A percentile compares a stretch with the other conserved stretches of the same genome.
Evolutionary conservation across 2,888 invertebrate species (phyloP).

Genomic region (Lepidocyrtinus sp.): DNA sequence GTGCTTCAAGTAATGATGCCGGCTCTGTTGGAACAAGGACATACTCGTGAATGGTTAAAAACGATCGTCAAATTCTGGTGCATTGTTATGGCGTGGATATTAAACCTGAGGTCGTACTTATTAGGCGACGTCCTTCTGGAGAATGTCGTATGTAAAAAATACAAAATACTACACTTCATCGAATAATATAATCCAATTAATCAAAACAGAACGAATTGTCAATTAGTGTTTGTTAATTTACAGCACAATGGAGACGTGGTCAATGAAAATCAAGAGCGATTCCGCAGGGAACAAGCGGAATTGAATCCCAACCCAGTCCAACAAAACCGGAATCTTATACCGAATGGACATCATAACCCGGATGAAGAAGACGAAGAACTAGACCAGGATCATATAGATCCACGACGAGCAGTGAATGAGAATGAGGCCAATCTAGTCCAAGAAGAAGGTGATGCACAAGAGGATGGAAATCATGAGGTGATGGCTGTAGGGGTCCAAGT

Average conservation of each 20-base stretch:
- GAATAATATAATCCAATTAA: too few species aligned
- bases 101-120: conserved; percentile 92
- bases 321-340: too few species aligned
- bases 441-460: conserved; percentile 25
- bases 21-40: conserved; percentile 95
- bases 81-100: conserved; percentile 83
- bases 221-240: background rate
- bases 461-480: conserved; percentile 33
- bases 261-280: conserved; percentile 45
- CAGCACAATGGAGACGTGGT: conserved; percentile 46
- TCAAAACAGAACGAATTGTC: too few species aligned
- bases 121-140: conserved; percentile 79
- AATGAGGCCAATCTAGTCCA: conserved; percentile 35
- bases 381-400: too few species aligned
- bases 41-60: conserved; percentile 95
- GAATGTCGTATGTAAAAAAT: conserved; percentile 46
- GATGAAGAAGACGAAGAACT: too few species aligned
- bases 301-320: too few species aligned
- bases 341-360: too few species aligned
- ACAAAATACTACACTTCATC: background rate
- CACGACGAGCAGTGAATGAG: conserved; percentile 38
- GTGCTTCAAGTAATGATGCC: conserved; percentile 95
- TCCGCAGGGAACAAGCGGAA: too few species aligned
- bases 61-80: conserved; percentile 92
- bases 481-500: conserved; percentile 40